Conservation (phyloP, 2,797 vertebrate genomes). For the Chelonia mydas region DNA sequence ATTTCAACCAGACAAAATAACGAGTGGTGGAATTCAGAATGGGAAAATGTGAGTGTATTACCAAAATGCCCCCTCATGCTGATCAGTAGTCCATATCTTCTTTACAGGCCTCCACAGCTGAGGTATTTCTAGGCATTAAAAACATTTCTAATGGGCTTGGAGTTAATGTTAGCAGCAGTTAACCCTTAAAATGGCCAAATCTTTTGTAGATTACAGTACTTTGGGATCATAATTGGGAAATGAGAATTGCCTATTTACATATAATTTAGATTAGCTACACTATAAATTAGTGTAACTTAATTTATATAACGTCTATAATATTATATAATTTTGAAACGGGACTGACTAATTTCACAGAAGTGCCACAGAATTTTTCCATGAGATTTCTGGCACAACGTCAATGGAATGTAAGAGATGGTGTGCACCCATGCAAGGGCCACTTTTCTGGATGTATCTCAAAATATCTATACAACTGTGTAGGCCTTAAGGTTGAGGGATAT, state of each 20-base stretch:
- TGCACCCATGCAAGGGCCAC: not conserved
- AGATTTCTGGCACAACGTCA: not conserved
- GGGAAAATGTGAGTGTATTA: rapidly evolving
- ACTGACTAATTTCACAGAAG: not conserved
- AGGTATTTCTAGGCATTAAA: not conserved
- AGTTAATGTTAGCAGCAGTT: not conserved
- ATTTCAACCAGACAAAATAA: not conserved
- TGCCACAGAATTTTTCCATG: not conserved
- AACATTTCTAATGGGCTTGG: too few relatives aligned
- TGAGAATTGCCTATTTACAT: not conserved
- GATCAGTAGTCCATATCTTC: rapidly evolving
- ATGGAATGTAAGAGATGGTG: not conserved
- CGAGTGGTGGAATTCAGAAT: not conserved
- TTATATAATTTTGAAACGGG: not conserved
- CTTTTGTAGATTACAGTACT: not conserved
- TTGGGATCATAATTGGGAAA: not conserved
- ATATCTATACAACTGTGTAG: not conserved
- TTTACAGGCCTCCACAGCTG: not conserved
- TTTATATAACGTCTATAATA: too few relatives aligned
- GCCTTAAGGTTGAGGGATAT: not conserved
- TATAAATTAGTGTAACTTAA: too few relatives aligned
- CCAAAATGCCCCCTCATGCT: not conserved
- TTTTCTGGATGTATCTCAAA: not conserved
- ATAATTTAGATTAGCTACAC: too few relatives aligned
- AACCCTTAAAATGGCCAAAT: not conserved